Evolutionary conservation across 2,888 invertebrate genomes (phyloP), one percentile per base, ranked within the genome.

Genomic region (Netelia inedita): DNA sequence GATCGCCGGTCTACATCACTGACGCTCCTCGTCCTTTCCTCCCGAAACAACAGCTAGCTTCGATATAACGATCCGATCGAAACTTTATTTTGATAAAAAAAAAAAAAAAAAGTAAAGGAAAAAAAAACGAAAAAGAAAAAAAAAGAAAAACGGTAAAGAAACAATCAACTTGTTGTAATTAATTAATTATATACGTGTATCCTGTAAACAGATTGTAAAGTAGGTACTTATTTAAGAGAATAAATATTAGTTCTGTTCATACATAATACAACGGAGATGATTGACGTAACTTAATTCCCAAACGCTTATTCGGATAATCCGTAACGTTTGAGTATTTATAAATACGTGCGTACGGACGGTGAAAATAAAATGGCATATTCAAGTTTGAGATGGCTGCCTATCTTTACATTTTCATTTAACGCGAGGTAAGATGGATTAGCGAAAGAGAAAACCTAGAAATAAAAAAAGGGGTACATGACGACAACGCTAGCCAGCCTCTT

Each of bases 1-100:
- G 88, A 92, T 93, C 53, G 91, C 92, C 19, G 91, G 92, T 66
- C 86, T 92, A 23, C 93, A 93, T 84, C 93, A 93, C 90, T 93
- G 91, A 93, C 88, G 73, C 79, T n/a, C 6, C 46, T 57, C 66
- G 69, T 57, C 68, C 28, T 59, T 43, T 66, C 76, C 69, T 41
- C 14, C 59, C 57, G 72, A 11, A 68, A 35, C 69, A 28, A 79
- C 65, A 53, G 28, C 53, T 79, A 63, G 65, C 79, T 71, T 80
- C 73, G 71, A 79, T 71, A 74, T 78, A 72, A 79, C 46, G 65
- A 85, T 85, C 82, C 28, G 63, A 71, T 79, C 50, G 82, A 82
- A 82, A 87, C 84, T 88, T 89, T 89, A 88, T 89, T 89, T 90
- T 88, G 85, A 86, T 87, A 88, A 88, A 86, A 87, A 86, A 23